Evolutionary conservation across 1,140 invertebrate genomes (phyloP).

Genomic region (Caenorhabditis remanei): DNA sequence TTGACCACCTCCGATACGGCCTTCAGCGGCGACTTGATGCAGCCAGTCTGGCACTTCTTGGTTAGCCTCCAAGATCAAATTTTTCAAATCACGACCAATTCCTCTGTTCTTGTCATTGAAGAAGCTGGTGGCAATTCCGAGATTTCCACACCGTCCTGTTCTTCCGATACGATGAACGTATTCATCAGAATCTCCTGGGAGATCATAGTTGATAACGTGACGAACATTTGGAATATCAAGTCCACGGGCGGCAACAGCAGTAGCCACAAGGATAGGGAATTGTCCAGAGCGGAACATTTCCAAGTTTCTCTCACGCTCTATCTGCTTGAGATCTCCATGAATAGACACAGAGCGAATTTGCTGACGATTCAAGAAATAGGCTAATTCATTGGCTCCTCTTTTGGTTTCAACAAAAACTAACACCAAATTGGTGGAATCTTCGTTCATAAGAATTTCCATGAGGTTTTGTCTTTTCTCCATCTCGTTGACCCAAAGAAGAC

Average conservation of each 20-base stretch:
- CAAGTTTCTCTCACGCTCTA: slow-evolving; percentile 82
- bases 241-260: slow-evolving; percentile 94
- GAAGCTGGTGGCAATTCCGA: slow-evolving; percentile 89
- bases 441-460: slow-evolving; percentile 86
- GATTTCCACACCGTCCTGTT: slow-evolving; percentile 83
- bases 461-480: slow-evolving; percentile 92
- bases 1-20: slow-evolving; percentile 39
- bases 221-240: slow-evolving; percentile 97
- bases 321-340: slow-evolving; percentile 94
- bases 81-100: slow-evolving; percentile 90
- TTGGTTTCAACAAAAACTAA: slow-evolving; percentile 99
- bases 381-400: slow-evolving; percentile 94
- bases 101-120: slow-evolving; percentile 98
- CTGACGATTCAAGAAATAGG: slow-evolving; percentile 87
- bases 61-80: slow-evolving; percentile 93
- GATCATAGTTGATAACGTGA: slow-evolving; percentile 92
- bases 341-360: slow-evolving; percentile 88
- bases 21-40: slow-evolving; percentile 68
- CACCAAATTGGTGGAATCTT: slow-evolving; percentile 82
- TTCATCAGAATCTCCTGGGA: slow-evolving; percentile 93
- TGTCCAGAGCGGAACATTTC: slow-evolving; percentile 54
- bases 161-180: slow-evolving; percentile 97
- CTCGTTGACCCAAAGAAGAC: slow-evolving; percentile 81
- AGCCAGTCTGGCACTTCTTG: slow-evolving; percentile 80
- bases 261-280: slow-evolving; percentile 94